Percentiles rank a stretch among this genome's conserved stretches.
Conservation (phyloP, 2,888 invertebrate species). For the Cryptophagus acutangulus region DNA sequence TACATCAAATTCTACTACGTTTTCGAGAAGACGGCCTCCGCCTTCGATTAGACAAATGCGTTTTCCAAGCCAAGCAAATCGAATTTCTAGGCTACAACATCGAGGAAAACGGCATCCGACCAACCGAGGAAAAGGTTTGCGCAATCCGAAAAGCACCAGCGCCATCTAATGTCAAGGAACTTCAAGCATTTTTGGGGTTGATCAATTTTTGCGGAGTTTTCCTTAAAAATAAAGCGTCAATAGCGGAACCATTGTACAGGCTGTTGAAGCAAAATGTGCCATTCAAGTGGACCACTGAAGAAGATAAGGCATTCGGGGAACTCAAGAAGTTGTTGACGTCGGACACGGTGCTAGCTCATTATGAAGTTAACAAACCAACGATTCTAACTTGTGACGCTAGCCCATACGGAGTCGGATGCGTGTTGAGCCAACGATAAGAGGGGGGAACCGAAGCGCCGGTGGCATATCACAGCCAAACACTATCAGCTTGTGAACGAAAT, state of each 20-base stretch:
- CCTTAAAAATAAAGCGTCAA: not conserved
- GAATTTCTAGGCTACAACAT: not conserved
- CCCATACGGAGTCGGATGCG: not conserved
- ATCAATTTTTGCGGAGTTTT: constrained; percentile 3
- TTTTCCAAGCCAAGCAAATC: not conserved
- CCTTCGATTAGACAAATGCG: not conserved
- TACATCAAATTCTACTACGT: not conserved
- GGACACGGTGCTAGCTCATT: not conserved
- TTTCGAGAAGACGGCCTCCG: not conserved
- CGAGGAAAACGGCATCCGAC: not conserved
- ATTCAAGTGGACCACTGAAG: not conserved
- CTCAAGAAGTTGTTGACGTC: not conserved
- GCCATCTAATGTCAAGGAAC: not conserved
- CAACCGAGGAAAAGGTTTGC: not conserved
- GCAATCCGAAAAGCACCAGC: constrained; percentile 3
- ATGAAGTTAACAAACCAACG: not conserved
- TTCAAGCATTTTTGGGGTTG: constrained; percentile 6
- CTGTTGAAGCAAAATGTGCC: not conserved
- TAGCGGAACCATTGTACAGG: constrained; percentile 4
- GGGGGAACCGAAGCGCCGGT: not conserved
- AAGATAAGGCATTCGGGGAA: not conserved
- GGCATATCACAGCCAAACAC: not conserved
- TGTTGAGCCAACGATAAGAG: constrained; percentile 4
- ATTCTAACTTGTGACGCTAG: not conserved
- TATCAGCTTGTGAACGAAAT: not conserved